A percentile compares a stretch with the other conserved stretches of the same genome.
Evolutionary conservation across 2,113 vertebrate genomes (phyloP).

Genomic region (Passerina amoena): DNA sequence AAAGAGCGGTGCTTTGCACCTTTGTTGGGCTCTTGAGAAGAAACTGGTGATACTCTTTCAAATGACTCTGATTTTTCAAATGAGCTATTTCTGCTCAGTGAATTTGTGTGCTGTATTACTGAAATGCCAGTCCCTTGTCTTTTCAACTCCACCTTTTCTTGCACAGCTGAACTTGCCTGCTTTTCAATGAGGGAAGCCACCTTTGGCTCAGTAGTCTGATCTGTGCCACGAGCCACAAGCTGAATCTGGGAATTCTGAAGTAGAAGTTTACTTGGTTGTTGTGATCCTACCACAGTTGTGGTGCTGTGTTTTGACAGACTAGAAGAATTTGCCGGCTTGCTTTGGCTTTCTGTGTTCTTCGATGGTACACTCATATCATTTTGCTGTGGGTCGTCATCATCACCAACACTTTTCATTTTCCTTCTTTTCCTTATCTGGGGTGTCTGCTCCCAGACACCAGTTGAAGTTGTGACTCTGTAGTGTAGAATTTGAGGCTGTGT

Average conservation of each 20-base stretch:
- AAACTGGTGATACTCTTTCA: conserved; percentile 80
- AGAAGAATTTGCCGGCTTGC: conserved; percentile 50
- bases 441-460: conserved; percentile 86
- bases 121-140: conserved; percentile 93
- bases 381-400: conserved; percentile 92
- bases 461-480: conserved; percentile 76
- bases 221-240: conserved; percentile 75
- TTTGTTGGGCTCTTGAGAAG: conserved; percentile 76
- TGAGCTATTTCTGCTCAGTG: conserved; percentile 89
- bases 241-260: conserved; percentile 82
- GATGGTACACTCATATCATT: conserved; percentile 78
- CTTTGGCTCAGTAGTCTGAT: conserved; percentile 76
- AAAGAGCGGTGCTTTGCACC: conserved; percentile 66
- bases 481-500: conserved; percentile 79
- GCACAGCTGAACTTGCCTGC: conserved; percentile 67
- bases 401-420: conserved; percentile 97
- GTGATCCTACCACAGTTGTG: conserved; percentile 55
- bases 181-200: conserved; percentile 77
- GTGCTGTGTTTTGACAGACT: conserved; percentile 65
- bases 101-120: conserved; percentile 97
- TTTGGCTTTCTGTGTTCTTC: conserved; percentile 78
- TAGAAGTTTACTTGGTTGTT: conserved; percentile 70
- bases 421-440: conserved; percentile 91
- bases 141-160: conserved; percentile 83
- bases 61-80: conserved; percentile 88